Percentiles rank a stretch among this genome's conserved stretches.
phyloP scores from a whole-genome alignment of 2,888 invertebrate species.

The Timema cristinae region DNA sequence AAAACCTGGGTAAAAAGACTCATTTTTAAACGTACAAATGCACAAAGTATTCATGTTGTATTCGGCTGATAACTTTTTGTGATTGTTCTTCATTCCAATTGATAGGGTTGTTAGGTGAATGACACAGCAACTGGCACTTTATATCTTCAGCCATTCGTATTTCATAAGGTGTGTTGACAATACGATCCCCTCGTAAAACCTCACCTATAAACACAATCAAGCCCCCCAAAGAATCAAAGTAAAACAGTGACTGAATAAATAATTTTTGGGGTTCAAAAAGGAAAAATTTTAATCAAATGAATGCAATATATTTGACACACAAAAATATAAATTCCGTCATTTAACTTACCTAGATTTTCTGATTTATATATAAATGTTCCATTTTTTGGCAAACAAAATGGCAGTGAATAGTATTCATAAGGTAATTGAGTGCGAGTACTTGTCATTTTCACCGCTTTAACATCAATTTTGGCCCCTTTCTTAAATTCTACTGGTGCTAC shows the following conservation, averaged over 20 bases:
- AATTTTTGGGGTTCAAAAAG: no score
- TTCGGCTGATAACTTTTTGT: conserved; percentile 76
- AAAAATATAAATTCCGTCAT: no score
- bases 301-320: no score
- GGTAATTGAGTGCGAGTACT: conserved; percentile 95
- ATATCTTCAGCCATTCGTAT: conserved; percentile 78
- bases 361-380: conserved; percentile 85
- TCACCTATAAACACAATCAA: conserved; percentile 56
- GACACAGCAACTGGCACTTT: conserved; percentile 72
- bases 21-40: conserved; percentile 75
- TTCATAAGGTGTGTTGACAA: conserved; percentile 94
- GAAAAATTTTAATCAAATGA: no score
- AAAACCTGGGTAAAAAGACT: background rate
- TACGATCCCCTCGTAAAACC: conserved; percentile 94
- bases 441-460: conserved; percentile 98
- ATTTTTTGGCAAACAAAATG: conserved; percentile 86
- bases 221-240: background rate
- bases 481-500: conserved; percentile 95
- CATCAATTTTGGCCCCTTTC: conserved; percentile 83
- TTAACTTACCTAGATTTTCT: conserved; percentile 75
- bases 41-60: conserved; percentile 92
- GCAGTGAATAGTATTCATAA: conserved; percentile 94
- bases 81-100: conserved; percentile 78
- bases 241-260: no score
- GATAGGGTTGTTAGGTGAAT: conserved; percentile 67